Base-by-base conservation (phyloP, 2,113 vertebrate genomes). In the Bujurquina vittata region DNA sequence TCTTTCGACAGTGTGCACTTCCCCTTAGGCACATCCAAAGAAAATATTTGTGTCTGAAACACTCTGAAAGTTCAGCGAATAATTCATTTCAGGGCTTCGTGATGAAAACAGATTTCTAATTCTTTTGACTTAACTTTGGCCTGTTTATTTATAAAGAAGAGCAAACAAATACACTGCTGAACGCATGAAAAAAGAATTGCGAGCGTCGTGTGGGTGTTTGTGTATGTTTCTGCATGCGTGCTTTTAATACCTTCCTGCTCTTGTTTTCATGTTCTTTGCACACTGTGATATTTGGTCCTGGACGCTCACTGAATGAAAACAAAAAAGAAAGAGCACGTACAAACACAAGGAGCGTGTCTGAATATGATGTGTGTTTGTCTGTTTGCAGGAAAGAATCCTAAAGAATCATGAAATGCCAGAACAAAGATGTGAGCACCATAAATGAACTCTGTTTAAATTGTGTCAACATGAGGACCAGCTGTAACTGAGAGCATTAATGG, bases 1-100 rank as follows among this genome's bases (percentile, higher is more conserved):
- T 91, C 82, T 78, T 87, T 89, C 81, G 83, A 82, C 87, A 87
- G 83, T 80, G 77, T 81, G 77, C 84, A 75, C 90, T 87, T 91
- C 82, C 89, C 91, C 61, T 78, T 7, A 52, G 89, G 85, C 87
- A 86, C 61, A 84, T 90, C 88, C 91, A 94, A 93, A 88, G 88
- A 94, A 91, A 94, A 94, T 90, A 93, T 94, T 92, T 91, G 88
- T 80, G 91, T 92, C 91, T 92, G 83, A 87, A 91, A 84, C 56
- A 65, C 87, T 81, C 63, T 1, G 54, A 85, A 88, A 76, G 67
- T 84, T 87, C 62, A 14, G 79, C 61, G 85, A 86, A 92, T 85
- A 87, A 87, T 90, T 91, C 43, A 87, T 88, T 84, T 86, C 61
- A 11, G 61, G 58, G 72, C 79, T 61, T 40, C 35, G 4, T 52